Evolutionary conservation across 2,797 vertebrate species (phyloP).

Genomic region (Luscinia megarhynchos): DNA sequence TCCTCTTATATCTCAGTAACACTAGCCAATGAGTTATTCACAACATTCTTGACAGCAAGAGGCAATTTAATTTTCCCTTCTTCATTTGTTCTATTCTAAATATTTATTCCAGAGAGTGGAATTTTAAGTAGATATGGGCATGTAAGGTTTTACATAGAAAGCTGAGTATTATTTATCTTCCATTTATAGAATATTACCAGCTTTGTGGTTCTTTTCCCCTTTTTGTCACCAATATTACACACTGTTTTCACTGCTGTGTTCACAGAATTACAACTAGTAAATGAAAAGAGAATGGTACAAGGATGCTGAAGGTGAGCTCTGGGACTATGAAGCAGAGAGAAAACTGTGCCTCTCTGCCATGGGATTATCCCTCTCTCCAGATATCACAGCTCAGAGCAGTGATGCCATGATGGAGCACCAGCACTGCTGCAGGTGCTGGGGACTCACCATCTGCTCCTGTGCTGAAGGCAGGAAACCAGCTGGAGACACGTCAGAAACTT

Average conservation of each 20-base stretch:
- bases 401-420: background rate
- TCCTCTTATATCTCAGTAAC: background rate
- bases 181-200: background rate
- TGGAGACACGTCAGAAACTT: background rate
- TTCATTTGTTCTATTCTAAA: background rate
- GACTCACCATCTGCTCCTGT: background rate
- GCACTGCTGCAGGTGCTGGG: background rate
- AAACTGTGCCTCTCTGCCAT: background rate
- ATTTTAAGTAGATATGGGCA: background rate
- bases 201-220: background rate
- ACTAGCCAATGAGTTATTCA: background rate
- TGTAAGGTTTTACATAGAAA: background rate
- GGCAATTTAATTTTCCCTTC: background rate
- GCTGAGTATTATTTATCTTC: background rate
- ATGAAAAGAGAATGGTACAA: background rate
- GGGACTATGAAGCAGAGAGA: background rate
- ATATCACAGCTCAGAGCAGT: background rate
- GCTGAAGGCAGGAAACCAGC: background rate
- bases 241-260: background rate
- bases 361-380: background rate
- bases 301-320: background rate
- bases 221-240: background rate
- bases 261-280: background rate
- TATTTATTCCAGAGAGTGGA: background rate
- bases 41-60: background rate